Evolutionary conservation across 2,113 vertebrate species (phyloP).

Genomic region (Hippocampus mohnikei): DNA sequence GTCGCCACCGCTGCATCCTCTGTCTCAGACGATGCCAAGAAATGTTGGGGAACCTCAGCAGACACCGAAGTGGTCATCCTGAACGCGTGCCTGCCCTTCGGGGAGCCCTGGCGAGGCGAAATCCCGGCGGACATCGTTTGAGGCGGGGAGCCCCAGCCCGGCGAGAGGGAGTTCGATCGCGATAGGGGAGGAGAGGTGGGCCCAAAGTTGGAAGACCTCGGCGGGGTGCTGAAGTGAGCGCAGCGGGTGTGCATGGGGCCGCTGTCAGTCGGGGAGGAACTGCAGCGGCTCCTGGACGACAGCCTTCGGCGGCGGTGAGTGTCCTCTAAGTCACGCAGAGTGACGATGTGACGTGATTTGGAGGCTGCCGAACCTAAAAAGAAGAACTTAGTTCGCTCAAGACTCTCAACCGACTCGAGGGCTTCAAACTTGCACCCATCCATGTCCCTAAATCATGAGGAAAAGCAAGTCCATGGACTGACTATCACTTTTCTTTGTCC

Average conservation of each 20-base stretch:
- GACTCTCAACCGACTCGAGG: neutral
- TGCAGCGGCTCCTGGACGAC: slow-evolving; percentile 68
- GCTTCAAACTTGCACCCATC: too few relatives aligned
- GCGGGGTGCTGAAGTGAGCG: slow-evolving; percentile 60
- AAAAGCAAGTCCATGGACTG: too few relatives aligned
- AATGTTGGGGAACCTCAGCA: slow-evolving; percentile 69
- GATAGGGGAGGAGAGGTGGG: slow-evolving; percentile 61
- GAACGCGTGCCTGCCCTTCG: slow-evolving; percentile 55
- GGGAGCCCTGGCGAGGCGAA: slow-evolving; percentile 62
- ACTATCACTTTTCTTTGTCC: too few relatives aligned
- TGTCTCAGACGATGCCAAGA: slow-evolving; percentile 65
- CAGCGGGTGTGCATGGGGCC: slow-evolving; percentile 52
- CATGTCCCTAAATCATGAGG: too few relatives aligned
- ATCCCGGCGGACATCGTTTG: slow-evolving; percentile 70
- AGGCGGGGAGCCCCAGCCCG: slow-evolving; percentile 66
- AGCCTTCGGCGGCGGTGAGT: slow-evolving; percentile 74
- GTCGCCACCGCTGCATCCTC: slow-evolving; percentile 65
- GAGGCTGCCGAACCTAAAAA: slow-evolving; percentile 31
- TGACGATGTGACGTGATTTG: slow-evolving; percentile 81
- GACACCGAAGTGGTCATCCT: slow-evolving; percentile 63
- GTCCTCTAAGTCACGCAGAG: slow-evolving; percentile 80
- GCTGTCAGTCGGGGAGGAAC: slow-evolving; percentile 66
- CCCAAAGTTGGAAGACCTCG: slow-evolving; percentile 45
- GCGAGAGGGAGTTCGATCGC: slow-evolving; percentile 48
- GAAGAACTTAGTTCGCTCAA: neutral